Conservation (phyloP, 2,888 invertebrate species). For the Mythimna pallens region DNA sequence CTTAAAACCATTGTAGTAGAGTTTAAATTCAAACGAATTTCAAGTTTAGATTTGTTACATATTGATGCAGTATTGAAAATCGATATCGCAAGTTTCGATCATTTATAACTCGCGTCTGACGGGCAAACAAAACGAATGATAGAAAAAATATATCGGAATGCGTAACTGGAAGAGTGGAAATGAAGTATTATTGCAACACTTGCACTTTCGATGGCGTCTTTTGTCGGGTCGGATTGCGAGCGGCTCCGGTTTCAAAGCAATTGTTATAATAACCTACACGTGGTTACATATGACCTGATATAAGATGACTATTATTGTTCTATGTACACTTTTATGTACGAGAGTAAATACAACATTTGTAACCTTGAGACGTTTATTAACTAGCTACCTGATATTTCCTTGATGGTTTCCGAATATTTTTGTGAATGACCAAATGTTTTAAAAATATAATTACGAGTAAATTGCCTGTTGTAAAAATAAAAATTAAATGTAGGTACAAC, state of each 20-base stretch:
- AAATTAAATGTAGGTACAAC: not conserved
- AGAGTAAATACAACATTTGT: constrained; percentile 34
- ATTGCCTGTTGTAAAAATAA: constrained; percentile 3
- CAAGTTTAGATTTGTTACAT: constrained; percentile 59
- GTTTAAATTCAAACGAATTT: constrained; percentile 54
- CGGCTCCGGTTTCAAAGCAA: constrained; percentile 74
- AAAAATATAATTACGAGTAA: no score
- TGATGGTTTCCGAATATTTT: constrained; percentile 11
- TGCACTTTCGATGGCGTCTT: constrained; percentile 87
- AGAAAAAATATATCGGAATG: constrained; percentile 86
- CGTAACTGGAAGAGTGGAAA: constrained; percentile 83
- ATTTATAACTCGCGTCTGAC: constrained; percentile 89
- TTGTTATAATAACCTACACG: constrained; percentile 68
- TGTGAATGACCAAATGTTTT: not conserved
- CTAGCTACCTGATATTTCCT: constrained; percentile 8
- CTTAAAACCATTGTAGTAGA: constrained; percentile 37
- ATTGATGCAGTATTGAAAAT: constrained; percentile 76
- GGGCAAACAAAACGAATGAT: constrained; percentile 83
- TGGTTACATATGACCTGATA: constrained; percentile 52
- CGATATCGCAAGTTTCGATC: constrained; percentile 88
- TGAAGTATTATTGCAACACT: constrained; percentile 90
- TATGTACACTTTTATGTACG: constrained; percentile 4
- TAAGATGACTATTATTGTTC: constrained; percentile 16
- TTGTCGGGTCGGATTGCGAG: constrained; percentile 76
- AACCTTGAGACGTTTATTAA: constrained; percentile 18